Percentiles rank a stretch among this genome's conserved stretches.
Evolutionary conservation across 2,888 invertebrate species (phyloP).

Genomic region (Lissonota sp.): DNA sequence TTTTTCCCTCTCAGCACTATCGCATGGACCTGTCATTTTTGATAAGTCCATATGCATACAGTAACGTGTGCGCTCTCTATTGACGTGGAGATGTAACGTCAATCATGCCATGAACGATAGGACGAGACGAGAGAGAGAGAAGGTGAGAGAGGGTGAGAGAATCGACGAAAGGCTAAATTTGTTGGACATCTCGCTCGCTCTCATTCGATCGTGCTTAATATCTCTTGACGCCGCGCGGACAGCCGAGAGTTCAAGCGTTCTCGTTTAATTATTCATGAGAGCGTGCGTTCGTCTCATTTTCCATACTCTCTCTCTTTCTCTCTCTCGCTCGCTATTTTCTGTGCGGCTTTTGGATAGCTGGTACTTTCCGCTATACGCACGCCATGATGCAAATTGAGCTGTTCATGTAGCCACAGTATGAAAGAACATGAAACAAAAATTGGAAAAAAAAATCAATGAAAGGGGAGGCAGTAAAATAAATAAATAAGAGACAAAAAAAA

Average conservation of each 20-base stretch:
- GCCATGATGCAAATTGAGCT: constrained; percentile 52
- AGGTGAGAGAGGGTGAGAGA: constrained; percentile 21
- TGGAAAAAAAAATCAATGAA: constrained; percentile 43
- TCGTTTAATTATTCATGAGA: constrained; percentile 67
- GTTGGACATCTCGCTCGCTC: constrained; percentile 47
- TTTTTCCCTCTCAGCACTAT: too few relatives aligned
- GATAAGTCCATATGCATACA: background rate
- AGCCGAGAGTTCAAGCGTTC: constrained; percentile 48
- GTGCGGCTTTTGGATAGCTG: constrained; percentile 44
- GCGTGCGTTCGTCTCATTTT: constrained; percentile 60
- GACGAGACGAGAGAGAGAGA: constrained; percentile 29
- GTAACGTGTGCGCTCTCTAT: background rate
- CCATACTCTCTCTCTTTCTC: constrained; percentile 35
- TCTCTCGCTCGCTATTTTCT: constrained; percentile 38
- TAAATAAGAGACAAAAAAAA: too few relatives aligned
- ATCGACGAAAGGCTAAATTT: constrained; percentile 33
- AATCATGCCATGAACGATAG: constrained; percentile 20
- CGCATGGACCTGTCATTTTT: background rate
- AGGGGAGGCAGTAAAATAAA: constrained; percentile 1
- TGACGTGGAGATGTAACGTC: constrained; percentile 3
- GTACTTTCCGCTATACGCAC: constrained; percentile 1
- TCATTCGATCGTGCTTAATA: constrained; percentile 31
- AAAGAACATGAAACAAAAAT: constrained; percentile 50
- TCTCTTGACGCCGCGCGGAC: constrained; percentile 19
- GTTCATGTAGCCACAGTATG: constrained; percentile 1